phyloP scores from a whole-genome alignment of 2,888 invertebrate genomes.

The Philhelius pedissequus region DNA sequence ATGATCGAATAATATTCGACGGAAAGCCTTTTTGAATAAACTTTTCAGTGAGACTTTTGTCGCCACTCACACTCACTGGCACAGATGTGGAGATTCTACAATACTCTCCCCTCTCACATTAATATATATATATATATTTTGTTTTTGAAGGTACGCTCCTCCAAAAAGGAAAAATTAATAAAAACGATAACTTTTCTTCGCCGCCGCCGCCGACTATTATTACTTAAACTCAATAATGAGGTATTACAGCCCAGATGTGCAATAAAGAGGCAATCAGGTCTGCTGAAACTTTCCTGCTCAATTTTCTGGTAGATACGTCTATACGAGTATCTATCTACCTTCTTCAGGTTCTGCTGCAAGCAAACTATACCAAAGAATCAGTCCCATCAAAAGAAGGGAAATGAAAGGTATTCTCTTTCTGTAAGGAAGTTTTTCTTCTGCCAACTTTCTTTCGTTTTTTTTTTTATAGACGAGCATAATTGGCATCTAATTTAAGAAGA shows the following conservation, averaged over 20 bases:
- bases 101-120: not conserved
- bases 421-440: constrained; percentile 44
- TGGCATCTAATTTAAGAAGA: constrained; percentile 66
- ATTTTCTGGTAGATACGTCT: not conserved
- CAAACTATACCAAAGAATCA: constrained; percentile 39
- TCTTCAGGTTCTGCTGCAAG: constrained; percentile 8
- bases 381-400: not conserved
- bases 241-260: constrained; percentile 67
- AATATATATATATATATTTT: not conserved
- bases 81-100: constrained; percentile 34
- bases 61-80: not conserved
- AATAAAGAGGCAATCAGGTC: constrained; percentile 66
- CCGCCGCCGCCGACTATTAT: constrained; percentile 49
- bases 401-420: constrained; percentile 28
- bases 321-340: not conserved
- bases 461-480: constrained; percentile 41
- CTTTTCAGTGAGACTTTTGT: constrained; percentile 19
- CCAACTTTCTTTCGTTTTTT: constrained; percentile 24
- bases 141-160: not conserved
- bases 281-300: constrained; percentile 44
- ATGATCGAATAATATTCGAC: too few relatives aligned
- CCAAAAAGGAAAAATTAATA: constrained; percentile 13
- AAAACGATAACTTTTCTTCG: constrained; percentile 35
- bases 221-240: constrained; percentile 66
- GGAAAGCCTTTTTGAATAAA: not conserved